phyloP scores from a whole-genome alignment of 1,140 invertebrate genomes.

The Drosophila triauraria region DNA sequence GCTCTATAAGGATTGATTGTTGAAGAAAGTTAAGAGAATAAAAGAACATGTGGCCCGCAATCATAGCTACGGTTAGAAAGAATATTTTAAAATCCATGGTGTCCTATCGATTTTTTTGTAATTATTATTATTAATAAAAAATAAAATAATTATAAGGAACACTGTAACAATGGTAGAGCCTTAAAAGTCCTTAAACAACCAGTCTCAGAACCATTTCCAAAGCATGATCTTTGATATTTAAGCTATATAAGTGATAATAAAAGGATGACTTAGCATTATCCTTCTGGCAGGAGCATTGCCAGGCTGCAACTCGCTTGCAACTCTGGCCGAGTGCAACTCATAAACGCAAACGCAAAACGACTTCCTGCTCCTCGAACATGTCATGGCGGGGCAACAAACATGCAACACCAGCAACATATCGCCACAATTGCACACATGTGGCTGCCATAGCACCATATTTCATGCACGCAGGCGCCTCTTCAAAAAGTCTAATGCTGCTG shows the following conservation, averaged over 20 bases:
- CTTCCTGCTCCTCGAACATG: constrained; percentile 81
- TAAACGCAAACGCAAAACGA: constrained; percentile 78
- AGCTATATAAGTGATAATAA: background rate
- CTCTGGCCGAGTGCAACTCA: constrained; percentile 69
- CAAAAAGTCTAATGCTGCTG: constrained; percentile 51
- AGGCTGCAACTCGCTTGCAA: constrained; percentile 61
- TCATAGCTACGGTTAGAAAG: background rate
- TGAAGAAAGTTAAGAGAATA: background rate
- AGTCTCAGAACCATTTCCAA: background rate
- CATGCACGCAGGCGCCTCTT: constrained; percentile 81
- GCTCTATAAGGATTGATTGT: constrained; percentile 27
- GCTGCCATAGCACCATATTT: constrained; percentile 61
- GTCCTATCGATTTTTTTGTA: background rate
- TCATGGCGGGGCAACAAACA: constrained; percentile 66
- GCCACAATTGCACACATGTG: constrained; percentile 33
- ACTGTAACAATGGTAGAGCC: background rate
- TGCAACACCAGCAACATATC: constrained; percentile 47
- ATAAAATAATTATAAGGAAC: too few species aligned
- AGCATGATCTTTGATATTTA: background rate
- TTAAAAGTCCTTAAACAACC: background rate
- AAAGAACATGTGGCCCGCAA: too few species aligned
- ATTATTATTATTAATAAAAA: background rate
- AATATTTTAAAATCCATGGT: background rate
- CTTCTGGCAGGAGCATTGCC: constrained; percentile 50
- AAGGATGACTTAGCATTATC: constrained; percentile 4